Percentiles rank a stretch among this genome's conserved stretches.
phyloP scores from a whole-genome alignment of 2,888 invertebrate genomes.

The Macropis europaea region DNA sequence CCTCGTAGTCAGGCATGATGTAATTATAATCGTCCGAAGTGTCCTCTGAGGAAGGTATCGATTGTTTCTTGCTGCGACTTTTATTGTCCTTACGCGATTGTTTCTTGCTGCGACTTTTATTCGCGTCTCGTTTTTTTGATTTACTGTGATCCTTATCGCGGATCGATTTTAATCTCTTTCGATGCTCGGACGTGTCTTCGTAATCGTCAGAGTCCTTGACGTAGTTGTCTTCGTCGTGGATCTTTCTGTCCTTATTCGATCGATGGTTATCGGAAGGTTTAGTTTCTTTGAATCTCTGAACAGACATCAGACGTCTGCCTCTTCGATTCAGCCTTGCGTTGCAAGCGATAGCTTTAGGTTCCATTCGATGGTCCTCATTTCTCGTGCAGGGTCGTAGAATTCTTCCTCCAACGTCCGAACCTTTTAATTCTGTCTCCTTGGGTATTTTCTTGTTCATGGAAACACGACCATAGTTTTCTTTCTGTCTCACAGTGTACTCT shows the following conservation, averaged over 20 bases:
- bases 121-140: constrained; percentile 11
- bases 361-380: background rate
- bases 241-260: background rate
- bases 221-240: background rate
- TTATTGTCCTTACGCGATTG: background rate
- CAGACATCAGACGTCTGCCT: constrained; percentile 31
- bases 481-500: background rate
- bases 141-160: background rate
- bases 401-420: background rate
- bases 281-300: background rate
- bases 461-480: background rate
- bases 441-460: background rate
- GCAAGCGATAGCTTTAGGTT: background rate
- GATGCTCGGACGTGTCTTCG: background rate
- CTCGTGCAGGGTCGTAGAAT: constrained; percentile 19
- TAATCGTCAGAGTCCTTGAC: background rate
- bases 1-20: background rate
- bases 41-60: background rate
- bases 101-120: constrained; percentile 4
- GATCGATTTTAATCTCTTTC: background rate
- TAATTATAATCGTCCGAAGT: constrained; percentile 9
- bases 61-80: constrained; percentile 8
- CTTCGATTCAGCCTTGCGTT: background rate
- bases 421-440: background rate
- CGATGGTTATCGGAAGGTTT: background rate